Percentiles rank a stretch among this genome's conserved stretches.
Conservation (phyloP, 2,888 invertebrate genomes). For the Nemapogon koenigi region DNA sequence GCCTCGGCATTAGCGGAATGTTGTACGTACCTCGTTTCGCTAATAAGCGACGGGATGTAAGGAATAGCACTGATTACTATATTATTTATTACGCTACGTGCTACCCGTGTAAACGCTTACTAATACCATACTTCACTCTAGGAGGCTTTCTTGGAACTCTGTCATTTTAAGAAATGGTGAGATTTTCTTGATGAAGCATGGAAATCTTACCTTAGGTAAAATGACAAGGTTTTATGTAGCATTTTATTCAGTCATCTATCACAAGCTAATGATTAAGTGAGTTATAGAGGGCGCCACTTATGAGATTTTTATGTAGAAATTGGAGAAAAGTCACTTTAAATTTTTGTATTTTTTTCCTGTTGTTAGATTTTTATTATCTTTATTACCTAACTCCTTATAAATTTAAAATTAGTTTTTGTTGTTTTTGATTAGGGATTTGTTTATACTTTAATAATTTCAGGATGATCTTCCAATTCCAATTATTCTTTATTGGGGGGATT, state of each 20-base stretch:
- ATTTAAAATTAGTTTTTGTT: background rate
- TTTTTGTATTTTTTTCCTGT: too few relatives aligned
- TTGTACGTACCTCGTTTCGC: conserved; percentile 58
- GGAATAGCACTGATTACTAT: conserved; percentile 64
- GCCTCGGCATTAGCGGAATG: conserved; percentile 56
- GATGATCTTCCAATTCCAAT: background rate
- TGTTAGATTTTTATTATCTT: too few relatives aligned
- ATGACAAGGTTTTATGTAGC: conserved; percentile 30
- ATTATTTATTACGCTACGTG: conserved; percentile 65
- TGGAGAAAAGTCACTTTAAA: too few relatives aligned
- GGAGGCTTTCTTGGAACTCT: conserved; percentile 43
- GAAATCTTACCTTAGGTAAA: too few relatives aligned
- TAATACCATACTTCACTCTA: conserved; percentile 49
- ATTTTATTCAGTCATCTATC: conserved; percentile 42
- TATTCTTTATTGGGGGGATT: background rate
- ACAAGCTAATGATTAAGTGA: conserved; percentile 52
- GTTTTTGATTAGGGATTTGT: background rate
- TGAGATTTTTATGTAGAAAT: conserved; percentile 56
- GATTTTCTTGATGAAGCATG: too few relatives aligned
- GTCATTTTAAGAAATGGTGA: conserved; percentile 25
- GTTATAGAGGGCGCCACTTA: conserved; percentile 40
- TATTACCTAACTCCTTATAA: too few relatives aligned
- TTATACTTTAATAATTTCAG: background rate
- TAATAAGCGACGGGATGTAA: conserved; percentile 63
- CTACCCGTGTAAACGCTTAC: conserved; percentile 60